Evolutionary conservation across 1,140 invertebrate species (phyloP).

Genomic region (Euborellia annulipes): DNA sequence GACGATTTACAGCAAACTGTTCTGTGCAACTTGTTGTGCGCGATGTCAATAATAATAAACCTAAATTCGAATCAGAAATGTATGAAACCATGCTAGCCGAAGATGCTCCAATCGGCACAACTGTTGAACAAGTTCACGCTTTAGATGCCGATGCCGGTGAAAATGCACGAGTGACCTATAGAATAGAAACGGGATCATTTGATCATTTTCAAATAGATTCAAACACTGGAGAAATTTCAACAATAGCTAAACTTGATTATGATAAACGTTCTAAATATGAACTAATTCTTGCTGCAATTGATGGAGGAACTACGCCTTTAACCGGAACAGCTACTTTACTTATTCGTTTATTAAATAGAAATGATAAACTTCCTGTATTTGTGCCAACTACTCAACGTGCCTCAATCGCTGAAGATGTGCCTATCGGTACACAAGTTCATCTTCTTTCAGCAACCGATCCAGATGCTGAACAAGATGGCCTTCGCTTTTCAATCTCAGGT

Average conservation of each 20-base stretch:
- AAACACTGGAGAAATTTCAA: constrained; percentile 53
- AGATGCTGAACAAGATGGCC: constrained; percentile 49
- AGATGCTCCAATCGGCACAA: constrained; percentile 53
- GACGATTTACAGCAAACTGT: constrained; percentile 48
- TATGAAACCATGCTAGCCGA: constrained; percentile 60
- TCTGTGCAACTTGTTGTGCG: constrained; percentile 57
- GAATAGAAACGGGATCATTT: constrained; percentile 67
- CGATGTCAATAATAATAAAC: constrained; percentile 77
- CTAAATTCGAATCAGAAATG: constrained; percentile 52
- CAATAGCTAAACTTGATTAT: constrained; percentile 66
- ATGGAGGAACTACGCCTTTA: constrained; percentile 59
- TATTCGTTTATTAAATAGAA: constrained; percentile 66
- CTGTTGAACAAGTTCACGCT: constrained; percentile 51
- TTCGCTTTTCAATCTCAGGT: constrained; percentile 55
- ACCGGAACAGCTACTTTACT: constrained; percentile 65
- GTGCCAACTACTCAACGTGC: constrained; percentile 62
- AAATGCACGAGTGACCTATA: constrained; percentile 65
- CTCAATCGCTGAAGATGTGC: constrained; percentile 54
- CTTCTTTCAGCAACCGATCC: constrained; percentile 62
- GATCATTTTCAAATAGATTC: constrained; percentile 70
- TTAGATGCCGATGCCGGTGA: constrained; percentile 66
- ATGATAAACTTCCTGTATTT: constrained; percentile 80
- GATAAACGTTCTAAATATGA: constrained; percentile 60
- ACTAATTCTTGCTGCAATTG: constrained; percentile 63
- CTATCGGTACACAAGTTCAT: constrained; percentile 53